phyloP scores from a whole-genome alignment of 2,113 vertebrate genomes.

The Athene noctua region DNA sequence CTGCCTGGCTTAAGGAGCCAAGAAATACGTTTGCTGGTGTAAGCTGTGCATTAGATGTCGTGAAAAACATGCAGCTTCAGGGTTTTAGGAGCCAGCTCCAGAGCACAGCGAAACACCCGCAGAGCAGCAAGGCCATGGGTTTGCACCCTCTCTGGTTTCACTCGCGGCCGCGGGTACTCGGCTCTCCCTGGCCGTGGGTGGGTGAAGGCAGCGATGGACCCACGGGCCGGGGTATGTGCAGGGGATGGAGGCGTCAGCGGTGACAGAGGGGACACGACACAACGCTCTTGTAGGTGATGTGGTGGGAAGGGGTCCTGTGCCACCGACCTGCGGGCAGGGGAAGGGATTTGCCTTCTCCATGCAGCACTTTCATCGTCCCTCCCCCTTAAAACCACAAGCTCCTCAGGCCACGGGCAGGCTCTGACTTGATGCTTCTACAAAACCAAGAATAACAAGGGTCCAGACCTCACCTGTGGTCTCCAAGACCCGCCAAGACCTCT shows the following conservation, averaged over 20 bases:
- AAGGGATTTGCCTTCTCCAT: neutral
- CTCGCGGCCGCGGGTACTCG: neutral
- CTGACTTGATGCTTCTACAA: neutral
- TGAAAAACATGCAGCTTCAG: slow-evolving; percentile 27
- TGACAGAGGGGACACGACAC: neutral
- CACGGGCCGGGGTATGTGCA: rapidly evolving
- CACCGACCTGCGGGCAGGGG: neutral
- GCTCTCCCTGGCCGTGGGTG: neutral
- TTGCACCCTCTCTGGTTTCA: neutral
- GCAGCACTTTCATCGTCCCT: neutral
- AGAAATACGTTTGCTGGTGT: slow-evolving; percentile 27
- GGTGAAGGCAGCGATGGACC: neutral
- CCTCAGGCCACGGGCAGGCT: neutral
- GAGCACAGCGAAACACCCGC: neutral
- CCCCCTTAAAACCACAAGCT: neutral
- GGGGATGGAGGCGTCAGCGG: neutral
- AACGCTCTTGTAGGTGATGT: rapidly evolving
- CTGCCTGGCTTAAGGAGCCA: slow-evolving; percentile 34
- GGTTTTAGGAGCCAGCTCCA: neutral
- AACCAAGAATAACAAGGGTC: neutral
- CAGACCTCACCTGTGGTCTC: neutral
- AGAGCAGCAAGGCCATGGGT: neutral
- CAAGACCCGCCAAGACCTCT: neutral
- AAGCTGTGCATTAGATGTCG: neutral
- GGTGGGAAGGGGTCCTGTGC: neutral